Conservation (phyloP, 2,113 vertebrate species). For the Chunga burmeisteri region DNA sequence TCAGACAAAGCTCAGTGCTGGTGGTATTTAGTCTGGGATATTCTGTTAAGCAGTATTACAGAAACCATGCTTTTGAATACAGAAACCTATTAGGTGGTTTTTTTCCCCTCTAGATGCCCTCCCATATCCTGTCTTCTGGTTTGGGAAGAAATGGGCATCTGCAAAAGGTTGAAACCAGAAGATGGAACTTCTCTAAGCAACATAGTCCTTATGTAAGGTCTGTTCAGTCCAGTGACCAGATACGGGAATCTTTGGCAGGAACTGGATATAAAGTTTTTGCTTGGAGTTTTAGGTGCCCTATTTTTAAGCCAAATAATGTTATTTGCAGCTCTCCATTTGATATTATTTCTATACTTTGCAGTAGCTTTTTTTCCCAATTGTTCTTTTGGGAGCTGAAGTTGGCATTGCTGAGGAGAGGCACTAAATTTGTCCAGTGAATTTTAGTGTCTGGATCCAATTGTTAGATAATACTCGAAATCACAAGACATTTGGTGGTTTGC, state of each 20-base stretch:
- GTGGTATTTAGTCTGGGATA: neutral
- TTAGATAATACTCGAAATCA: neutral
- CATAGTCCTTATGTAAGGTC: fast-evolving
- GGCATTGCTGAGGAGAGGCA: neutral
- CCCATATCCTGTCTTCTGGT: neutral
- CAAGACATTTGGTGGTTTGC: neutral
- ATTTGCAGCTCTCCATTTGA: neutral
- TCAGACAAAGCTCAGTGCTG: neutral
- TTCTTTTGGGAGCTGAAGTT: neutral
- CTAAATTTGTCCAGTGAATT: neutral
- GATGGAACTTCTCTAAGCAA: neutral
- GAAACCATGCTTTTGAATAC: neutral
- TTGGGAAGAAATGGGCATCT: neutral
- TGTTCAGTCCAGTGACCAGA: neutral
- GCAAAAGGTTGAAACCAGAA: neutral
- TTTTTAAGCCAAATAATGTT: fast-evolving
- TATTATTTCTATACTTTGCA: neutral
- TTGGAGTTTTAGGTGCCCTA: neutral
- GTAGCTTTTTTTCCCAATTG: neutral
- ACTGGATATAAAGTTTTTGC: neutral
- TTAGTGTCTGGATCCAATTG: neutral
- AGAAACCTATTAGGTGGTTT: neutral
- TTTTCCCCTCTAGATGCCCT: neutral
- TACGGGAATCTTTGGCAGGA: neutral
- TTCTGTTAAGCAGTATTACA: neutral